phyloP scores from a whole-genome alignment of 2,797 vertebrate species.

The Darevskia nairensis region DNA sequence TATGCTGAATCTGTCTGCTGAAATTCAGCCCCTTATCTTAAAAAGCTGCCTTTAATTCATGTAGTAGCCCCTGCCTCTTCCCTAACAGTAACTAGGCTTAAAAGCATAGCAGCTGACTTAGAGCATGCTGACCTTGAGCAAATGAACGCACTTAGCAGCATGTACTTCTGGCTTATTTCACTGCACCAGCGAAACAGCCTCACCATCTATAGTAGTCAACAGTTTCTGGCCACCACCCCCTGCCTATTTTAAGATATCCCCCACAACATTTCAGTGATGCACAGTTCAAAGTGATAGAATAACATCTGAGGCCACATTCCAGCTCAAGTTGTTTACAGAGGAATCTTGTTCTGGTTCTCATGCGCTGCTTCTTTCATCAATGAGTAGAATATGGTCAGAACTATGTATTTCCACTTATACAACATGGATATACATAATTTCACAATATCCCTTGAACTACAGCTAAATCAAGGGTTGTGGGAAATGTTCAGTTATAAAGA shows the following conservation, averaged over 20 bases:
- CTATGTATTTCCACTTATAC: slow-evolving; percentile 44
- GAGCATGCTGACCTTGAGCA: slow-evolving; percentile 92
- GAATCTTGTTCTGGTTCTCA: slow-evolving; percentile 60
- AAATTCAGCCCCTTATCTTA: neutral
- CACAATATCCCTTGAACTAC: slow-evolving; percentile 27
- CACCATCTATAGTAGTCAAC: slow-evolving; percentile 99
- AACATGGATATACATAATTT: neutral
- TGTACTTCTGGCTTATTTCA: slow-evolving; percentile 93
- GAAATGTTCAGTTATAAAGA: slow-evolving; percentile 41
- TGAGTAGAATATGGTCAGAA: slow-evolving; percentile 35
- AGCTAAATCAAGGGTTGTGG: slow-evolving; percentile 25
- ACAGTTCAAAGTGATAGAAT: slow-evolving; percentile 79
- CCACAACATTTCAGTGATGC: slow-evolving; percentile 83
- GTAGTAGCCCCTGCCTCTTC: slow-evolving; percentile 51
- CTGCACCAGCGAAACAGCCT: slow-evolving; percentile 86
- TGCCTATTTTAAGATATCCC: slow-evolving; percentile 92
- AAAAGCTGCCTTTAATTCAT: slow-evolving; percentile 66
- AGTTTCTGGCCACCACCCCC: slow-evolving; percentile 82
- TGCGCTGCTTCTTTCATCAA: slow-evolving; percentile 37
- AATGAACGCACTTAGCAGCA: slow-evolving; percentile 84
- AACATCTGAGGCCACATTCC: slow-evolving; percentile 76
- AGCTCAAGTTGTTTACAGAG: slow-evolving; percentile 73
- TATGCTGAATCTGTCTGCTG: neutral
- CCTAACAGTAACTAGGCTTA: slow-evolving; percentile 74
- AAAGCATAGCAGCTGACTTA: slow-evolving; percentile 84